Evolutionary conservation across 2,113 vertebrate species (phyloP).

Genomic region (Corynorhinus townsendii): DNA sequence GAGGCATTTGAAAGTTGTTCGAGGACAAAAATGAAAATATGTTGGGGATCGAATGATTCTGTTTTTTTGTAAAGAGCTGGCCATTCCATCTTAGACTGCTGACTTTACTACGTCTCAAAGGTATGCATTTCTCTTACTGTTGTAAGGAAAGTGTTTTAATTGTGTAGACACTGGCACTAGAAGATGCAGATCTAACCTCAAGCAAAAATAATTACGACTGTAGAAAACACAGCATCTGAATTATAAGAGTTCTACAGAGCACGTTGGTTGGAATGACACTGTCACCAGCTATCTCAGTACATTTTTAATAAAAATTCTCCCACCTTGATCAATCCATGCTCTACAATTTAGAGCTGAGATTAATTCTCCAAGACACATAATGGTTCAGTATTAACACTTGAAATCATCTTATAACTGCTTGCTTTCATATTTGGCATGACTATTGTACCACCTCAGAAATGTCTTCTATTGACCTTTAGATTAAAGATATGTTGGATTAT

Average conservation of each 20-base stretch:
- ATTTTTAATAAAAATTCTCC: conserved; percentile 79
- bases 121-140: background rate
- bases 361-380: conserved; percentile 78
- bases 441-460: conserved; percentile 77
- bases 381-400: conserved; percentile 74
- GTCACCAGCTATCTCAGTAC: conserved; percentile 47
- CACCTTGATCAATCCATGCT: conserved; percentile 73
- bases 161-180: background rate
- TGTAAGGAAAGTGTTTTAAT: background rate
- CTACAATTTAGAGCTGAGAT: conserved; percentile 79
- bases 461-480: conserved; percentile 83
- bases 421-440: conserved; percentile 77
- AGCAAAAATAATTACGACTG: background rate
- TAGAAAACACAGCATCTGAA: conserved; percentile 24
- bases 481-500: conserved; percentile 83
- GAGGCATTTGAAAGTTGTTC: background rate
- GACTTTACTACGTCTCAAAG: background rate
- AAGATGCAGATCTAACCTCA: background rate
- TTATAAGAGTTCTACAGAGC: conserved; percentile 3
- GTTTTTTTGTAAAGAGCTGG: background rate
- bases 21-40: background rate
- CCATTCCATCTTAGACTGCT: background rate
- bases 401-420: conserved; percentile 79
- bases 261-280: conserved; percentile 58
- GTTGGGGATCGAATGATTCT: background rate